Conservation (phyloP, 1,140 invertebrate genomes). For the Formica exsecta region DNA sequence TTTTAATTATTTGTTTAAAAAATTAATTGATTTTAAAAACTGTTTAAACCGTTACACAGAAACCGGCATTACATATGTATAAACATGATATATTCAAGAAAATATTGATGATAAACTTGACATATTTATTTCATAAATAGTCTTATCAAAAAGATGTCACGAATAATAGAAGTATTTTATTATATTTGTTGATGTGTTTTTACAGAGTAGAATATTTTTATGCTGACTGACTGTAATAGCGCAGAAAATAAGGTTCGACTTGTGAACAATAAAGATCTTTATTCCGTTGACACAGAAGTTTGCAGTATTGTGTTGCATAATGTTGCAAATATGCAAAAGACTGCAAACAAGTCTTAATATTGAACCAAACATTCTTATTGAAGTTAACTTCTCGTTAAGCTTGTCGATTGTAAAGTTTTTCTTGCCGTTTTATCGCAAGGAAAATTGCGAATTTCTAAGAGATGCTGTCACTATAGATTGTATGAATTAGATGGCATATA, state of each 20-base stretch:
- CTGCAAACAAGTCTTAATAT: conserved; percentile 3
- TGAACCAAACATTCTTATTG: conserved; percentile 29
- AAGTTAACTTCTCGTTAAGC: conserved; percentile 41
- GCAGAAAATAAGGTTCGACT: conserved; percentile 30
- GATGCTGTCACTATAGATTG: not conserved
- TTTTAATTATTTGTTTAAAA: no score
- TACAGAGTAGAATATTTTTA: conserved; percentile 9
- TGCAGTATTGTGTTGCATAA: not conserved
- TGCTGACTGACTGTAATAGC: conserved; percentile 1
- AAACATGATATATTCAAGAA: not conserved
- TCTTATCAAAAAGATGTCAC: not conserved
- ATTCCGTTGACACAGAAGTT: conserved; percentile 31
- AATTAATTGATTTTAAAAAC: no score
- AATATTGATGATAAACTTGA: not conserved
- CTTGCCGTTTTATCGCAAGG: conserved; percentile 14
- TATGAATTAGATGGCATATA: conserved; percentile 12
- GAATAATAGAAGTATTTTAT: conserved; percentile 17
- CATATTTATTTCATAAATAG: conserved; percentile 21
- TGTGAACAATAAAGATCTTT: conserved; percentile 40
- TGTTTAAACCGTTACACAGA: no score
- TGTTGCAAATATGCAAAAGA: conserved; percentile 22
- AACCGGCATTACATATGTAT: no score
- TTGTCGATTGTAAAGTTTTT: conserved; percentile 25
- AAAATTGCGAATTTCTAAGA: conserved; percentile 32
- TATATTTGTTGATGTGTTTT: not conserved